phyloP scores from a whole-genome alignment of 2,113 vertebrate genomes.

The Chaetodon auriga region DNA sequence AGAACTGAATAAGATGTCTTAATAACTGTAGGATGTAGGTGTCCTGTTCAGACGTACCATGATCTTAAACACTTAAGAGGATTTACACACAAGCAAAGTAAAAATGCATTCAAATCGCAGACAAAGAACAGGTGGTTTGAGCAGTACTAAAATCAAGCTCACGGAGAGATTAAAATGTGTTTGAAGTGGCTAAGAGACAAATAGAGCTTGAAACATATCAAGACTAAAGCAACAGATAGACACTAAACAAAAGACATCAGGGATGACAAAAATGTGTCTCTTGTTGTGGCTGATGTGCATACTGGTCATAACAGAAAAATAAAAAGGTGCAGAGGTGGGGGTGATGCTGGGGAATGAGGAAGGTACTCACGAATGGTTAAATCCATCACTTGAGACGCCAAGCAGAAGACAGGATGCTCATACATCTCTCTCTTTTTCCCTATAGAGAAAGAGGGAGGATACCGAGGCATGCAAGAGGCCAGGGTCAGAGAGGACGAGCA shows the following conservation, averaged over 20 bases:
- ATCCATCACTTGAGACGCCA: constrained; percentile 99
- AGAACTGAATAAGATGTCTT: neutral
- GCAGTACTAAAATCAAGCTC: constrained; percentile 78
- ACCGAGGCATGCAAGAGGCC: constrained; percentile 98
- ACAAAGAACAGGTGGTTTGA: constrained; percentile 78
- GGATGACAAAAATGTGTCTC: constrained; percentile 80
- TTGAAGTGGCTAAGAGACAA: constrained; percentile 5
- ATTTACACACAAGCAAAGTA: constrained; percentile 99
- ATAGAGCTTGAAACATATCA: constrained; percentile 69
- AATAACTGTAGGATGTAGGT: constrained; percentile 73
- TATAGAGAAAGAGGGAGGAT: constrained; percentile 94
- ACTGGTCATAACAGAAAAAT: constrained; percentile 80
- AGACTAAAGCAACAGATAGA: constrained; percentile 90
- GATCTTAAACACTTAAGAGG: constrained; percentile 83
- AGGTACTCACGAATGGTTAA: constrained; percentile 99
- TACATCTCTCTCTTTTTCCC: constrained; percentile 99
- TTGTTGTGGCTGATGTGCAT: constrained; percentile 83
- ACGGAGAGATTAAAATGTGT: constrained; percentile 73
- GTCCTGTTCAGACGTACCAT: constrained; percentile 82
- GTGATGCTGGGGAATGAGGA: constrained; percentile 85
- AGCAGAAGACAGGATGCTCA: constrained; percentile 99
- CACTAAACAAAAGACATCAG: constrained; percentile 86
- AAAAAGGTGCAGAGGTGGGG: constrained; percentile 77
- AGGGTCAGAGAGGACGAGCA: constrained; percentile 92
- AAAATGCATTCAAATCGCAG: constrained; percentile 99